Conservation (phyloP, 53 echinoderm and acorn worm species). For the Luidia sarsii region DNA sequence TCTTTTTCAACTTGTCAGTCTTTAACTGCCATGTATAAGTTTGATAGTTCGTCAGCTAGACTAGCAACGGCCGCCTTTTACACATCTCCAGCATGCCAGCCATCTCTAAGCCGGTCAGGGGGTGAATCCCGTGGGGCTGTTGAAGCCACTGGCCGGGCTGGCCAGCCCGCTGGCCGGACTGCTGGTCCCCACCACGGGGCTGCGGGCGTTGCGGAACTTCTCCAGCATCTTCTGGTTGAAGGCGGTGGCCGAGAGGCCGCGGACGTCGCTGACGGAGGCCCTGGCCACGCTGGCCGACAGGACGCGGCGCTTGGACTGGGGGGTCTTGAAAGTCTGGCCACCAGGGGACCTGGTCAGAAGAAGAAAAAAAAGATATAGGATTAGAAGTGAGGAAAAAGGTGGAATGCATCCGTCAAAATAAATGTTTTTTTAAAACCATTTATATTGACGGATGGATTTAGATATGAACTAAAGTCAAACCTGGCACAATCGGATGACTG, state of each 20-base stretch:
- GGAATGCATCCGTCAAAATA: no score
- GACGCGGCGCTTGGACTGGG: conserved; percentile 40
- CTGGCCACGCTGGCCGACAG: conserved; percentile 21
- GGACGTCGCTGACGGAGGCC: conserved; percentile 39
- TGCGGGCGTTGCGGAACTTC: conserved; percentile 87
- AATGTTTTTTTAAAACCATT: no score
- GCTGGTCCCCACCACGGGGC: conserved; percentile 44
- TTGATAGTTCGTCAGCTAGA: no score
- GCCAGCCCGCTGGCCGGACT: conserved; percentile 68
- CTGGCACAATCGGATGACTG: no score
- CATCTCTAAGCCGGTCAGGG: conserved; percentile 46
- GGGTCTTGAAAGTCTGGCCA: conserved; percentile 71
- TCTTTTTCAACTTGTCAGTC: no score
- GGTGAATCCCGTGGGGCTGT: conserved; percentile 74
- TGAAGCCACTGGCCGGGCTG: conserved; percentile 65
- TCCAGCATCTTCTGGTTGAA: conserved; percentile 89
- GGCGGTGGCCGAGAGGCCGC: conserved; percentile 55
- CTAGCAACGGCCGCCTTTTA: not conserved
- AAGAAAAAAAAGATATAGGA: no score
- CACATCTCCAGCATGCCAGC: not conserved
- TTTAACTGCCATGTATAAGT: no score
- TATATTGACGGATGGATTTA: no score
- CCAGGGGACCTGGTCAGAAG: no score
- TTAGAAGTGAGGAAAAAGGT: no score
- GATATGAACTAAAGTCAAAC: no score